phyloP scores from a whole-genome alignment of 1,140 invertebrate species.

The Hyphantria cunea region DNA sequence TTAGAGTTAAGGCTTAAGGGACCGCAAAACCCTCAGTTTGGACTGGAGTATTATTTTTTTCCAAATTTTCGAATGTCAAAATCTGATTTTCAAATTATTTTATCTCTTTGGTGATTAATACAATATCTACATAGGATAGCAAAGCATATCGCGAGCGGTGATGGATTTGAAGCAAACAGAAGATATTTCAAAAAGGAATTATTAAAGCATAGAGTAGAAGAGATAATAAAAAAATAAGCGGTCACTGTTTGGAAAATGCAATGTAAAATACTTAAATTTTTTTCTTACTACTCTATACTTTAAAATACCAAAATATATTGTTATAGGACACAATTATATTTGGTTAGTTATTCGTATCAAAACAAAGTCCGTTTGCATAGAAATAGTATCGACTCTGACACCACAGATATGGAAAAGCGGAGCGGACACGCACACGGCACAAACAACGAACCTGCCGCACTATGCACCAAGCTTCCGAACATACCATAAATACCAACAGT shows the following conservation, averaged over 20 bases:
- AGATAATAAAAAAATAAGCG: too few species aligned
- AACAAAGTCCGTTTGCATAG: constrained; percentile 15
- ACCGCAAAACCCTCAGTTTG: constrained; percentile 1
- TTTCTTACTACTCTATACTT: not conserved
- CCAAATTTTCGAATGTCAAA: not conserved
- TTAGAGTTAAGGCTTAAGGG: not conserved
- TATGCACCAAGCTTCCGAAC: not conserved
- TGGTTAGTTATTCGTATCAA: constrained; percentile 12
- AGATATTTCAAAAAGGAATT: too few species aligned
- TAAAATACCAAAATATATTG: not conserved
- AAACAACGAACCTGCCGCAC: constrained; percentile 16
- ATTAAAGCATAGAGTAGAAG: too few species aligned
- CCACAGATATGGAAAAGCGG: constrained; percentile 18
- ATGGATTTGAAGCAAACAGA: too few species aligned
- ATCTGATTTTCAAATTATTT: too few species aligned
- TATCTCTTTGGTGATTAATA: not conserved
- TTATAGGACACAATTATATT: not conserved
- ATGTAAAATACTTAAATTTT: not conserved
- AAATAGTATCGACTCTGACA: not conserved
- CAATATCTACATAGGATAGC: too few species aligned
- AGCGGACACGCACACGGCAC: constrained; percentile 29
- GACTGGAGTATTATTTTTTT: not conserved
- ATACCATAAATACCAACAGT: too few species aligned
- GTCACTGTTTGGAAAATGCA: too few species aligned
- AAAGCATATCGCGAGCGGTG: too few species aligned